Evolutionary conservation across 2,888 invertebrate genomes (phyloP), one percentile per base, ranked within the genome.

Genomic region (Craniophora ligustri): DNA sequence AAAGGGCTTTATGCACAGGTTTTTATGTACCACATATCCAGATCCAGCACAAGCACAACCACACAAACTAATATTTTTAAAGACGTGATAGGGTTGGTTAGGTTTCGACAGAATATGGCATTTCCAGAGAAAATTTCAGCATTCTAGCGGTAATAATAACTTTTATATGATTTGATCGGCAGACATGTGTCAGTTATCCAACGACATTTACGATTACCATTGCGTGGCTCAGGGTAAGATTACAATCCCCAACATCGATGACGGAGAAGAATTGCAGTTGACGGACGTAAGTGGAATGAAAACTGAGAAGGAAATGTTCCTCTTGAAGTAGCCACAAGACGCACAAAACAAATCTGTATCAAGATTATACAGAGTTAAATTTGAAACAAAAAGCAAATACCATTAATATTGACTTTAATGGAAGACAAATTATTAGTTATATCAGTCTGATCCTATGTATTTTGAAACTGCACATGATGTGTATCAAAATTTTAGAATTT

Each of bases 191-290:
- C 82, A 95, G 79, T 96, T 99, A 86, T 95, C 95, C 82, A 95
- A 98, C 92, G 96, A 98, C 95, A 96, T 98, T 94, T 95, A 97
- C 95, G 97, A 98, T 94, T 99, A 99, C 95, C 93, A 95, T 95
- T 97, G 96, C 96, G 97, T 98, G 87, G 95, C 99, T 85, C 99
- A 99, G 96, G 99, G 99, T 95, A 98, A 98, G 95, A 96, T 96
- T 88, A 97, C 96, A 84, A 99, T 99, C 91, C 98, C 99, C 84
- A 96, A 95, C 92, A 96, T 99, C 81, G 98, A 99, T 94, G 99
- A 99, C 92, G 96, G 95, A 85, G 99, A 99, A 93, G 99, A 99
- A 96, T 97, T 96, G 95, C 21, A 65, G 63, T 94, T 97, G 82
- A 97, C 98, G 80, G 98, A 98, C 94, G 98, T 98, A 97, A 98